These are phyloP conservation scores for Calyptomena viridis DNA, from an alignment of 2,113 vertebrate genomes.

Conservation along the genomic window DNA sequence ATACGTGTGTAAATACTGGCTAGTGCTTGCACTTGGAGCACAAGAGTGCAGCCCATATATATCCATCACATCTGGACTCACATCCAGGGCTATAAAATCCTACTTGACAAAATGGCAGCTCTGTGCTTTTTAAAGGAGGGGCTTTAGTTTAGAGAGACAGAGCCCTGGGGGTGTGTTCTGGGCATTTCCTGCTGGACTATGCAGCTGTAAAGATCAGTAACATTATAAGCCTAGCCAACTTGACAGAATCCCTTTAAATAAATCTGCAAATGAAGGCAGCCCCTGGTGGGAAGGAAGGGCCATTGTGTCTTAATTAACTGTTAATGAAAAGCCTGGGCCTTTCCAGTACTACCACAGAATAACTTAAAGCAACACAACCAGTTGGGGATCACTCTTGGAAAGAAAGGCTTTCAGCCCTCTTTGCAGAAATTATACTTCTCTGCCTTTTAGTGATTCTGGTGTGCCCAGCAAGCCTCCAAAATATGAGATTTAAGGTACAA, in stretches of 20 bases:
- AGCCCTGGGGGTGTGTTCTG: conserved; percentile 49
- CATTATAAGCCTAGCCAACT: conserved; percentile 45
- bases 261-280: conserved; percentile 70
- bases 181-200: conserved; percentile 69
- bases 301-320: conserved; percentile 58
- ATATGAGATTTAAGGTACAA: background rate
- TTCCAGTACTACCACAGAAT: background rate
- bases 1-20: background rate
- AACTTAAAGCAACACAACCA: background rate
- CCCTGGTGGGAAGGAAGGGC: conserved; percentile 64
- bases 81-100: background rate
- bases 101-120: conserved; percentile 34
- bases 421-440: background rate
- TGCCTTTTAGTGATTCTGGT: background rate
- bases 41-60: background rate
- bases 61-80: conserved; percentile 3
- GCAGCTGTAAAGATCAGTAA: conserved; percentile 68
- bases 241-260: conserved; percentile 65
- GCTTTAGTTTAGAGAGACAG: conserved; percentile 68
- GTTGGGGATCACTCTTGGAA: background rate
- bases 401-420: background rate
- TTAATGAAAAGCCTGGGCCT: conserved; percentile 64
- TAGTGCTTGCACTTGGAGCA: background rate
- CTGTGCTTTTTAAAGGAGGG: conserved; percentile 68
- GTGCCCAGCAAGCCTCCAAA: background rate